Evolutionary conservation across 2,113 vertebrate species (phyloP), one percentile per base, ranked within the genome.

Genomic region (Bombycilla garrulus): DNA sequence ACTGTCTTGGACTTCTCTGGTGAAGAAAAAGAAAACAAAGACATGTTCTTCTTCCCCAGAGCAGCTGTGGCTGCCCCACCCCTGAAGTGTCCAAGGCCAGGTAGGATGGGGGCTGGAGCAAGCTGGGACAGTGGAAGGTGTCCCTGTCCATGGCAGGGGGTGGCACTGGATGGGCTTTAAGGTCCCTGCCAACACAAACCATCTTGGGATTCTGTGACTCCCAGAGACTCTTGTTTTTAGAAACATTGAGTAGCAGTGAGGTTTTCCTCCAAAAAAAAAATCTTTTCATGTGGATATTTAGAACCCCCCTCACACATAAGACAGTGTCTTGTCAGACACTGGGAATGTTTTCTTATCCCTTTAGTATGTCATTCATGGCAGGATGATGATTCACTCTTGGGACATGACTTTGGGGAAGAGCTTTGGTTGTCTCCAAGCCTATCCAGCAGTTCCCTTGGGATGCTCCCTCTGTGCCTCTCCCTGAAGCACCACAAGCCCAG

Each of bases 351-450:
- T 66, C 66, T 76, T 88, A 58, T 48, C 48, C 67, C 58, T 87
- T 72, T 86, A 83, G 88, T 48, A 85, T 86, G 80, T 53, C 82
- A 53, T 78, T 95, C 83, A 79, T 29, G 84, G 72, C 79, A 88
- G 69, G 67, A 69, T 56, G 81, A 57, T 95, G 96, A 94, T 79
- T 97, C 87, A 84, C 19, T 64, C 50, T 12, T 72, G 29, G 83
- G 69, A 60, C n/a, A 62, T 3, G 45, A 62, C 81, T 92, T 70
- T 24, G 40, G 42, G 62, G 35, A 71, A 92, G 62, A 80, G 62
- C 58, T 95, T 54, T 90, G 88, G 71, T 56, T 60, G 17, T 79
- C 50, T 95, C 58, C 80, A 69, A 11, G 31, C 35, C 45, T 50
- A 54, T 87, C 40, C 50, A 73, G 73, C 61, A 25, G 66, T 57